Evolutionary conservation across 2,888 invertebrate genomes (phyloP), one percentile per base, ranked within the genome.

Genomic region (Cryptocheilus praepositus): DNA sequence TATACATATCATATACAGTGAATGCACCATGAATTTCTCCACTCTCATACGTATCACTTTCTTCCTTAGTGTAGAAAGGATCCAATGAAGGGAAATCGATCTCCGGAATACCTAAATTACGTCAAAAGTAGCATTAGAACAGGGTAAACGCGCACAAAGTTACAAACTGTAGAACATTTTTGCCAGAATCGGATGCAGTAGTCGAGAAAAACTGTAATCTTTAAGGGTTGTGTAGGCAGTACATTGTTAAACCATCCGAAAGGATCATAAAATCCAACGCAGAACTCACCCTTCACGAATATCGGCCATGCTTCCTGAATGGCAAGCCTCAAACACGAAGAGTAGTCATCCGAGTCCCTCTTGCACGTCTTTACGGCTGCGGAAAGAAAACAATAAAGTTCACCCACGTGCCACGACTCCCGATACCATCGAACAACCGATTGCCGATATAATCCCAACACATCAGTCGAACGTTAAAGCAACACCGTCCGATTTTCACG

Each of bases 41-140:
- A 54, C 62, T 61, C 3, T 76, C 64, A 73, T 90, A 92, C 56
- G 89, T 88, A 21, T 89, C 79, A 57, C 87, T 87, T 15, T 90
- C 80, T 13, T 89, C 86, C 2, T 91, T 90, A 67, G 90, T 89
- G 0, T 85, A 76, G 64, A 89, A 90, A 0, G 92, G 92, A 74
- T 92, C 92, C 15, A 92, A 78, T 0, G 89, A 63, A 0, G 91
- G 91, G 0, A 92, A 77, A 0, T 89, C 90, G 11, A 92, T 68
- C 21, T 92, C 91, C 0, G 90, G 88, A 5, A 92, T 88, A 0
- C 93, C 92, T 77, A 46, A n/a, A 18, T 54, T 28, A 54, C 15
- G n/a, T 44, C 16, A 45, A 57, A 66, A 19, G 18, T 52, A 19
- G 3, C 3, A 16, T 3, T 3, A 21, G 52, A 7, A 52, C 16